Base-by-base conservation (phyloP, 1,140 invertebrate genomes). In the Rhyacophila brunnea region DNA sequence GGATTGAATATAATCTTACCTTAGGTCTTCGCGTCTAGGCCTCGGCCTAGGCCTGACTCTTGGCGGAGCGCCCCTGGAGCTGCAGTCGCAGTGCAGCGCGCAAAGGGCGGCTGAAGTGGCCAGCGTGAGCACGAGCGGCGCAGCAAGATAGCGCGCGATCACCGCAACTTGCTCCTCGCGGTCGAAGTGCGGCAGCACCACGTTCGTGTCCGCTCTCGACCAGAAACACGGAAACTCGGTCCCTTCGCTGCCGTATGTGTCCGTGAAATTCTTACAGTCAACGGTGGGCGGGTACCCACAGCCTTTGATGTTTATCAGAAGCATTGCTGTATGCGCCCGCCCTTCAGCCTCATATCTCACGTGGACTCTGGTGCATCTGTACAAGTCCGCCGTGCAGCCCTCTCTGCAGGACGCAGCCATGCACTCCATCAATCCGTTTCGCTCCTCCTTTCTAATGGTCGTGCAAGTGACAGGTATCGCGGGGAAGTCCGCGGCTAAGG, bases 221-320 rank as follows among this genome's bases (percentile, higher is more conserved):
- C 92, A 93, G 75, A 86, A 89, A 70, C 91, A 93, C 11, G 89
- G 88, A 71, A 91, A 93, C 67, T 83, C 83, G 17, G 87, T 85
- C 52, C 90, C 89, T 64, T 88, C 85, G 65, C 83, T 80, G 48
- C 90, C 90, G 67, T 88, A 90, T 57, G 81, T 84, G 20, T 82
- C 80, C 34, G 88, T 91, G 70, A 93, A 94, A 66, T 90, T 90
- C 63, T 85, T 82, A 74, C 92, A 95, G 67, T 88, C 83, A n/a
- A 93, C 88, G 17, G 78, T 80, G 14, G 92, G 92, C 43, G 92
- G 92, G 73, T 93, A 94, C n/a, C 91, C 92, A 73, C 92, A 94
- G 4, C 90, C 91, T 72, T 78, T 80, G 58, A 80, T 77, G 60
- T 80, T 80, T 7, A 78, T 74, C 53, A 74, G 75, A 20, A 78